phyloP scores from a whole-genome alignment of 2,888 invertebrate species.

The Agonopterix arenella region DNA sequence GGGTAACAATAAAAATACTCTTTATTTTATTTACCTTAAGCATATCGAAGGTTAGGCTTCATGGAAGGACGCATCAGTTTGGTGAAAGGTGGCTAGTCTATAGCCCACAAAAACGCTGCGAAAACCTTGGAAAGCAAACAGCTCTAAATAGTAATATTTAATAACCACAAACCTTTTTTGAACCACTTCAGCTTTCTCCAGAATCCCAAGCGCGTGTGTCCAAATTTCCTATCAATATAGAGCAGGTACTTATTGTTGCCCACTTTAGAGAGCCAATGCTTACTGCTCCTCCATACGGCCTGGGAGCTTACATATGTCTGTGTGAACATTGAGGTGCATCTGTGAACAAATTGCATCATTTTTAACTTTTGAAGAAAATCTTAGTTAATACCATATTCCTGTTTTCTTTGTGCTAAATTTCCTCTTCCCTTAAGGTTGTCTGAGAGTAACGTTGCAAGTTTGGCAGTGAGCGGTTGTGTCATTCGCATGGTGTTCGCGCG shows the following conservation, averaged over 20 bases:
- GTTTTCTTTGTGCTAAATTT: too few species aligned
- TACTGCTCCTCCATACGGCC: slow-evolving; percentile 63
- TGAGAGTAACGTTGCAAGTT: too few species aligned
- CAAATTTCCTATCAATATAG: slow-evolving; percentile 76
- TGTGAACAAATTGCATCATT: slow-evolving; percentile 19
- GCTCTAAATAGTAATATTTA: slow-evolving; percentile 2
- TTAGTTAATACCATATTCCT: slow-evolving; percentile 71
- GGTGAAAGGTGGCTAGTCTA: too few species aligned
- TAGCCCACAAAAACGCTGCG: too few species aligned
- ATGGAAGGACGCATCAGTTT: too few species aligned
- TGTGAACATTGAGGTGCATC: slow-evolving; percentile 67
- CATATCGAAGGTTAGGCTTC: too few species aligned
- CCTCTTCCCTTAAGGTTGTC: too few species aligned
- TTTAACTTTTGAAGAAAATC: slow-evolving; percentile 53
- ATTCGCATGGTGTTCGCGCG: too few species aligned
- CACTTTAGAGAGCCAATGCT: slow-evolving; percentile 56
- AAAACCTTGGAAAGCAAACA: too few species aligned
- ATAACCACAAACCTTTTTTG: slow-evolving; percentile 47
- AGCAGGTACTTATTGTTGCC: slow-evolving; percentile 59
- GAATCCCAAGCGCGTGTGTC: slow-evolving; percentile 76
- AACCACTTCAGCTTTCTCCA: slow-evolving; percentile 77
- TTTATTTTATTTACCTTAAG: too few species aligned
- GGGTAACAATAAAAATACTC: too few species aligned
- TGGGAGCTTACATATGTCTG: slow-evolving; percentile 68
- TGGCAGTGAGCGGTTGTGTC: too few species aligned